A percentile compares a stretch with the other conserved stretches of the same genome.
These are phyloP conservation scores for Alosa sapidissima DNA, from an alignment of 2,797 vertebrate species.

Conservation along the genomic window DNA sequence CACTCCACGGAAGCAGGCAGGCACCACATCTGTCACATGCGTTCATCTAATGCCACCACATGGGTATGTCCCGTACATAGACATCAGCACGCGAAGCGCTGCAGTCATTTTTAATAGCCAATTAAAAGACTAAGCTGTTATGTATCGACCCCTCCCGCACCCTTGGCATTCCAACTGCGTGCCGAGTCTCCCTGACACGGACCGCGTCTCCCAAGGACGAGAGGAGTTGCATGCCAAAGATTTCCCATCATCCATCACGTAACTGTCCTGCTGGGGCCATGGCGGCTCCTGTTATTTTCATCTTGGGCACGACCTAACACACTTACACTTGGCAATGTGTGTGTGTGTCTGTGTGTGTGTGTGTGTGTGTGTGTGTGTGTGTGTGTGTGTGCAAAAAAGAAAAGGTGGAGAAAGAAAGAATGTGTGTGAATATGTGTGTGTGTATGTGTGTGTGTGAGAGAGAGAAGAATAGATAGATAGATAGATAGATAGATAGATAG, in stretches of 20 bases:
- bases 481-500: too few species aligned
- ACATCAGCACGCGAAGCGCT: neutral
- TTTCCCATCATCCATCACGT: conserved; percentile 39
- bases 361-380: conserved; percentile 16
- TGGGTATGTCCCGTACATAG: neutral
- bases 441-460: too few species aligned
- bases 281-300: neutral
- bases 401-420: neutral
- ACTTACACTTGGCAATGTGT: neutral
- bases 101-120: neutral
- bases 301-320: neutral
- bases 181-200: neutral
- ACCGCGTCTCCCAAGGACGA: conserved; percentile 4
- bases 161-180: neutral
- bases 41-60: neutral
- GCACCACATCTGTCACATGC: neutral
- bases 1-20: neutral
- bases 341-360: neutral
- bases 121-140: neutral
- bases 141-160: neutral
- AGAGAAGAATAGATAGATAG: too few species aligned
- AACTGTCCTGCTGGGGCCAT: conserved; percentile 27
- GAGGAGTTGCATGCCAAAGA: conserved; percentile 1
- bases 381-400: neutral
- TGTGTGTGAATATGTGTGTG: neutral